These are phyloP conservation scores for Cyclina sinensis DNA, from an alignment of 1,140 invertebrate genomes.

Conservation along the genomic window DNA sequence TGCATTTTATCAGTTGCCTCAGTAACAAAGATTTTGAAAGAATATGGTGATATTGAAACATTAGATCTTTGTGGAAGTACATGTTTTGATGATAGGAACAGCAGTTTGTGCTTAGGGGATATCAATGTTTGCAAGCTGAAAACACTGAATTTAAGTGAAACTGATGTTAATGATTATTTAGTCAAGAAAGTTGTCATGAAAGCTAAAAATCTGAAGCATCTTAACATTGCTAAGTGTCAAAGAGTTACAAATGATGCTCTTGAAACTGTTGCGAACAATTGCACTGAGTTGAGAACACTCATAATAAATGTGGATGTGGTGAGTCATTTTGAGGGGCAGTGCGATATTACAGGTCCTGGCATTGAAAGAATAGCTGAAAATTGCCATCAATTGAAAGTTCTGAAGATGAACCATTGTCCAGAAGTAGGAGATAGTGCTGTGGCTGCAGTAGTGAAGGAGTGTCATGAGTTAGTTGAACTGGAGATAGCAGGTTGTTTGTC, in stretches of 20 bases:
- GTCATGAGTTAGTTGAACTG: conserved; percentile 45
- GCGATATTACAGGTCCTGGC: conserved; percentile 62
- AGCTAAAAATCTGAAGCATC: conserved; percentile 26
- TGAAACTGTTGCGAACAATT: conserved; percentile 39
- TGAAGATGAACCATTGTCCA: conserved; percentile 66
- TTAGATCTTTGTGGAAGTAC: background rate
- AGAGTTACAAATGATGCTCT: conserved; percentile 65
- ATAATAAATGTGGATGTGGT: conserved; percentile 50
- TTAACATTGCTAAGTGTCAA: conserved; percentile 56
- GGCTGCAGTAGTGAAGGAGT: conserved; percentile 43
- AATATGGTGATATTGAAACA: background rate
- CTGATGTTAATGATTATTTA: conserved; percentile 47
- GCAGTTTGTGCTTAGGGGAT: background rate
- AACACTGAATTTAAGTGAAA: background rate
- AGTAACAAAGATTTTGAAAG: background rate
- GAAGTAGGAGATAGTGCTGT: conserved; percentile 62
- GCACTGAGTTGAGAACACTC: conserved; percentile 43
- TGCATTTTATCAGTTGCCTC: background rate
- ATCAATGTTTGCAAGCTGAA: background rate
- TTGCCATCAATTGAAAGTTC: conserved; percentile 60
- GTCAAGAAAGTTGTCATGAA: conserved; percentile 52
- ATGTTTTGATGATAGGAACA: background rate
- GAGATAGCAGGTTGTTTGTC: conserved; percentile 49
- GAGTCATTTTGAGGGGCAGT: conserved; percentile 11
- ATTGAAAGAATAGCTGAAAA: conserved; percentile 54